Conservation (phyloP, 2,113 vertebrate genomes). For the Sinocyclocheilus anshuiensis region DNA sequence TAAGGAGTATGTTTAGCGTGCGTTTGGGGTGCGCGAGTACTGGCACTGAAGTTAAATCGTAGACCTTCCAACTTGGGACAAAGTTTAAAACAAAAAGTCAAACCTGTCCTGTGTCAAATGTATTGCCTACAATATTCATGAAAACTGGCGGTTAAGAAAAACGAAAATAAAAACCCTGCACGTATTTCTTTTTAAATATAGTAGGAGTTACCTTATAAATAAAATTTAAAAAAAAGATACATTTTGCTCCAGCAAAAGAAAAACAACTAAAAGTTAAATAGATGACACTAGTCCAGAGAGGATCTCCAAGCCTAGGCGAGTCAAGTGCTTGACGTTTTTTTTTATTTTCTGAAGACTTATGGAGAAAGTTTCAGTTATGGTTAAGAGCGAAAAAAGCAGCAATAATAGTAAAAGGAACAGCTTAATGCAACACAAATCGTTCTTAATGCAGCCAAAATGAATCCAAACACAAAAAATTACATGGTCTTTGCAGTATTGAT, state of each 20-base stretch:
- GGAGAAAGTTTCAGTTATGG: constrained; percentile 54
- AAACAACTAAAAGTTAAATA: constrained; percentile 72
- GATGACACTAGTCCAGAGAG: constrained; percentile 68
- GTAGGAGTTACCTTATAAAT: constrained; percentile 78
- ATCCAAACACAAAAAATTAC: constrained; percentile 71
- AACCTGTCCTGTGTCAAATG: constrained; percentile 75
- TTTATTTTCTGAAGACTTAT: constrained; percentile 60
- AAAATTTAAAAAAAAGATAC: constrained; percentile 58
- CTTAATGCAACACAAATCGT: constrained; percentile 78
- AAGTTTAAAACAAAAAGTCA: constrained; percentile 51
- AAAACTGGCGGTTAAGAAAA: constrained; percentile 53
- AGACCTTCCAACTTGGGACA: constrained; percentile 74
- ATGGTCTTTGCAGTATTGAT: constrained; percentile 22
- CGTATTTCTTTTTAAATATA: constrained; percentile 76
- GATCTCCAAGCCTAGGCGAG: constrained; percentile 57
- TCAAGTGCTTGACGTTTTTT: constrained; percentile 66
- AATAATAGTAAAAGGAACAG: constrained; percentile 77
- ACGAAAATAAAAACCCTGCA: constrained; percentile 73
- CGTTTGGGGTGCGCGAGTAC: constrained; percentile 70
- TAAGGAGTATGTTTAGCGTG: constrained; percentile 55
- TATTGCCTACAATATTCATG: constrained; percentile 75
- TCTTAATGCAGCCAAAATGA: too few relatives aligned
- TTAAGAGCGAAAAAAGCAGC: constrained; percentile 69
- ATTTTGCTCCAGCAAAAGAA: constrained; percentile 71
- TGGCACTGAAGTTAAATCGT: constrained; percentile 69